Evolutionary conservation across 2,888 invertebrate species (phyloP).

Genomic region (Nesidiocoris tenuis): DNA sequence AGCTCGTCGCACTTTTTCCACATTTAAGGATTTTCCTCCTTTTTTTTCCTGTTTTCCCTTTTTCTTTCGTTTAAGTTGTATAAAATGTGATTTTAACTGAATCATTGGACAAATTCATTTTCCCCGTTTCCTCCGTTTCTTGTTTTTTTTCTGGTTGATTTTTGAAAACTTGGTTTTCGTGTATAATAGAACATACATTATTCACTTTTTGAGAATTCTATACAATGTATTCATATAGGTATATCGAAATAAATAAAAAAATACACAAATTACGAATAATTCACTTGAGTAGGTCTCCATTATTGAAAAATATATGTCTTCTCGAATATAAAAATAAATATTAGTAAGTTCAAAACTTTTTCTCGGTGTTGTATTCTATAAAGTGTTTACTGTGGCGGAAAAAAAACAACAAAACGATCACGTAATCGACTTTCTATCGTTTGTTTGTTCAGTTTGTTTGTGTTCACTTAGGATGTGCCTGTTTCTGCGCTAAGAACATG

Average conservation of each 20-base stretch:
- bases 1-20: neutral
- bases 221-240: constrained; percentile 46
- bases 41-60: neutral
- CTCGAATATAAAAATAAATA: constrained; percentile 43
- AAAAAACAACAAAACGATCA: constrained; percentile 1
- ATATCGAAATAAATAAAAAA: constrained; percentile 41
- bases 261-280: constrained; percentile 47
- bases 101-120: neutral
- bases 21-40: constrained; percentile 1
- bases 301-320: constrained; percentile 46
- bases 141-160: constrained; percentile 6
- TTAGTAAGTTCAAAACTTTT: constrained; percentile 46
- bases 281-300: constrained; percentile 47
- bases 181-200: constrained; percentile 48
- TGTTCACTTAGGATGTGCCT: constrained; percentile 25
- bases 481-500: neutral
- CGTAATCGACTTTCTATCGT: constrained; percentile 8
- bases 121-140: neutral
- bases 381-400: constrained; percentile 45
- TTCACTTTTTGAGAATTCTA: constrained; percentile 45
- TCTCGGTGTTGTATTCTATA: constrained; percentile 48
- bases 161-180: constrained; percentile 27
- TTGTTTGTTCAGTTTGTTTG: constrained; percentile 20
- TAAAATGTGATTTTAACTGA: constrained; percentile 8
- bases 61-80: neutral